These are phyloP conservation scores for Karalla daura DNA, from an alignment of 2,797 vertebrate species.

Conservation along the genomic window DNA sequence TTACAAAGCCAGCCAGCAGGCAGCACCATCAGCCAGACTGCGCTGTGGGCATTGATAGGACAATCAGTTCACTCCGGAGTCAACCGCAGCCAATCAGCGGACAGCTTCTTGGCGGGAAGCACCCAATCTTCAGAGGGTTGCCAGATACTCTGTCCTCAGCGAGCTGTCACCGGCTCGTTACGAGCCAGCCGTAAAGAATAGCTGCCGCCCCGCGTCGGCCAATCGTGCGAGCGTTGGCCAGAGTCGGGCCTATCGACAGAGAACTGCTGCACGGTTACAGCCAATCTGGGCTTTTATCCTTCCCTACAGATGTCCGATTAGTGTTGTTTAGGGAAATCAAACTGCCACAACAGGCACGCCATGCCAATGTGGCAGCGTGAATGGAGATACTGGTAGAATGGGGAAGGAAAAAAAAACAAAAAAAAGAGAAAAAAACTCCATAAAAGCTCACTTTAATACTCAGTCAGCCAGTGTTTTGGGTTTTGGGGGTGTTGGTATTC, in stretches of 20 bases:
- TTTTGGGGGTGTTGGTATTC: background rate
- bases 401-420: slow-evolving; percentile 49
- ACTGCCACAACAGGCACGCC: slow-evolving; percentile 60
- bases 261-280: slow-evolving; percentile 60
- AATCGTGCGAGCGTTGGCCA: slow-evolving; percentile 70
- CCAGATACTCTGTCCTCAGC: slow-evolving; percentile 72
- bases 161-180: slow-evolving; percentile 65
- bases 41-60: slow-evolving; percentile 71
- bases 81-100: slow-evolving; percentile 67
- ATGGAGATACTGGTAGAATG: slow-evolving; percentile 53
- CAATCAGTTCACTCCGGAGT: slow-evolving; percentile 67
- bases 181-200: slow-evolving; percentile 73
- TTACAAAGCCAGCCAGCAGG: slow-evolving; percentile 73
- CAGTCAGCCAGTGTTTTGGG: slow-evolving; percentile 7
- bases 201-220: slow-evolving; percentile 59
- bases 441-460: slow-evolving; percentile 46
- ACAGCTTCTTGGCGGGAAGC: slow-evolving; percentile 70
- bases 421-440: slow-evolving; percentile 16
- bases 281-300: slow-evolving; percentile 81
- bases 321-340: slow-evolving; percentile 80
- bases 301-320: slow-evolving; percentile 82
- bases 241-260: slow-evolving; percentile 71
- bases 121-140: slow-evolving; percentile 68
- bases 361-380: slow-evolving; percentile 62
- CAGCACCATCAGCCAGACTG: slow-evolving; percentile 60